Evolutionary conservation across 2,888 invertebrate genomes (phyloP).

Genomic region (Cristatella mucedo): DNA sequence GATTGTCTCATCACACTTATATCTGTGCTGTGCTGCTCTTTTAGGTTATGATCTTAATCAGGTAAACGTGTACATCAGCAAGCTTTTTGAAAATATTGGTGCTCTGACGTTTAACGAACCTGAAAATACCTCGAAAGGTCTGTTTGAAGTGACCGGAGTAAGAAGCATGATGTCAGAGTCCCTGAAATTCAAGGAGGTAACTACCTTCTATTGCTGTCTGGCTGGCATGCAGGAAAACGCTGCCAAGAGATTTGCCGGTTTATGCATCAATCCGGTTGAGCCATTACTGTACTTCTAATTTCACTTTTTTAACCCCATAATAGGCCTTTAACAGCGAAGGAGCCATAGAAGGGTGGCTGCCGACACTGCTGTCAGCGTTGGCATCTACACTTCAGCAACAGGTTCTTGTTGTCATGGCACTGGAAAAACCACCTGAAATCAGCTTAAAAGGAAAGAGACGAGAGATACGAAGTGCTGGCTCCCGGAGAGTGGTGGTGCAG

Average conservation of each 20-base stretch:
- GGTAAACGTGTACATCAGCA: conserved; percentile 32
- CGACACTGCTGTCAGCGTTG: conserved; percentile 19
- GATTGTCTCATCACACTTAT: too few species aligned
- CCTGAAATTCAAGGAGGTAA: conserved; percentile 25
- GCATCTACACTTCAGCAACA: conserved; percentile 26
- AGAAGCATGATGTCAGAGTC: conserved; percentile 26
- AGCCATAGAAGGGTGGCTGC: conserved; percentile 30
- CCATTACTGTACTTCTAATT: too few species aligned
- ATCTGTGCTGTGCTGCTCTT: too few species aligned
- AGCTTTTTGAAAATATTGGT: conserved; percentile 33
- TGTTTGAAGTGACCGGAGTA: conserved; percentile 26
- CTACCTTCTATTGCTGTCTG: conserved; percentile 18
- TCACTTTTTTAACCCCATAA: too few species aligned
- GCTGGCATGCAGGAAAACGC: too few species aligned
- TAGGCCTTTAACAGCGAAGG: conserved; percentile 24
- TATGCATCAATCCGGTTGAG: too few species aligned
- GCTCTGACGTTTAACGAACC: conserved; percentile 25
- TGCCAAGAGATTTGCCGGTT: too few species aligned
- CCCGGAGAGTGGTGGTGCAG: conserved; percentile 18
- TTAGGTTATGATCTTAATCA: conserved; percentile 30
- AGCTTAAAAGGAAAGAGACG: conserved; percentile 13
- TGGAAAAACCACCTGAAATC: conserved; percentile 16
- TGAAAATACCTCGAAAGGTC: conserved; percentile 22
- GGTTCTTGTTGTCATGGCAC: conserved; percentile 20
- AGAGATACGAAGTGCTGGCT: conserved; percentile 23